phyloP scores from a whole-genome alignment of 2,888 invertebrate species.

The Euclidia mi region DNA sequence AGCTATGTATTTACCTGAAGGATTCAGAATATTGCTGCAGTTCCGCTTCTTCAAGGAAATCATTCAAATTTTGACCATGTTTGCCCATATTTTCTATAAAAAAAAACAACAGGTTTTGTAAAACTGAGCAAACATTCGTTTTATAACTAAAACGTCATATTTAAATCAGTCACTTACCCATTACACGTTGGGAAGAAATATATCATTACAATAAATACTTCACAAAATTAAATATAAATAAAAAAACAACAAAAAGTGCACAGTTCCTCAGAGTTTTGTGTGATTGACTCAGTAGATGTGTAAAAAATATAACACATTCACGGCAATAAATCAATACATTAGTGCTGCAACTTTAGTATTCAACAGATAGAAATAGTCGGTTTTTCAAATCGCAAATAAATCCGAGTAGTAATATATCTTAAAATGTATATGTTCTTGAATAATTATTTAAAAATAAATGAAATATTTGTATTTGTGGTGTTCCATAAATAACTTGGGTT shows the following conservation, averaged over 20 bases:
- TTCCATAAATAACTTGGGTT: no score
- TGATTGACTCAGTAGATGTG: neutral
- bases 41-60: constrained; percentile 98
- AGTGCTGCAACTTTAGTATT: no score
- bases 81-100: constrained; percentile 74
- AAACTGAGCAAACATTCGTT: constrained; percentile 17
- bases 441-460: no score
- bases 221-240: constrained; percentile 26
- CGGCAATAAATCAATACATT: constrained; percentile 9
- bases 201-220: constrained; percentile 15
- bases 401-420: no score
- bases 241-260: constrained; percentile 27
- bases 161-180: constrained; percentile 61
- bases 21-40: constrained; percentile 97
- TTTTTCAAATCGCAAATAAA: neutral
- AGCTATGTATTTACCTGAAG: constrained; percentile 87
- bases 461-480: no score
- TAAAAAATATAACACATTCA: constrained; percentile 9
- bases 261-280: constrained; percentile 10
- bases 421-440: no score
- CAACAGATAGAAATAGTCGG: neutral
- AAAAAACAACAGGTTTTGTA: constrained; percentile 28
- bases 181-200: constrained; percentile 35
- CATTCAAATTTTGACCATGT: constrained; percentile 84
- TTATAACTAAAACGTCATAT: constrained; percentile 28